phyloP scores from a whole-genome alignment of 2,888 invertebrate species.

The Drosophila sordidapex region DNA sequence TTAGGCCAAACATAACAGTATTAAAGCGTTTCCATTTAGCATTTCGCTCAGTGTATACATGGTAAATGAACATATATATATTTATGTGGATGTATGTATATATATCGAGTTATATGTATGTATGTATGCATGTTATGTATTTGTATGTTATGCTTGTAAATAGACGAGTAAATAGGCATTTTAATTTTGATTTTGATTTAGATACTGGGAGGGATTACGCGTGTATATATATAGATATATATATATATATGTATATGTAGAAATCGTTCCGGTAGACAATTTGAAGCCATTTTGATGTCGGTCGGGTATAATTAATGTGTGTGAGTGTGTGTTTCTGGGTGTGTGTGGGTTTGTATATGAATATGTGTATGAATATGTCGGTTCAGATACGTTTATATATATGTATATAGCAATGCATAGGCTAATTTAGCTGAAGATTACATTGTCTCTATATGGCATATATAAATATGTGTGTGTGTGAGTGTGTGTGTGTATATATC shows the following conservation, averaged over 20 bases:
- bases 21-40: slow-evolving; percentile 76
- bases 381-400: slow-evolving; percentile 66
- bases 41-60: slow-evolving; percentile 76
- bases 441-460: slow-evolving; percentile 9
- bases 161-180: slow-evolving; percentile 72
- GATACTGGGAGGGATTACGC: slow-evolving; percentile 49
- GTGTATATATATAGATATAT: slow-evolving; percentile 14
- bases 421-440: slow-evolving; percentile 28
- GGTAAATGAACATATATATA: slow-evolving; percentile 57
- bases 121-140: slow-evolving; percentile 11
- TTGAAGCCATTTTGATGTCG: slow-evolving; percentile 63
- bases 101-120: slow-evolving; percentile 20
- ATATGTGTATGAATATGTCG: slow-evolving; percentile 60
- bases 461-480: slow-evolving; percentile 5
- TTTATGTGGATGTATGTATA: slow-evolving; percentile 24
- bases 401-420: slow-evolving; percentile 38
- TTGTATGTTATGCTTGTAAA: slow-evolving; percentile 41
- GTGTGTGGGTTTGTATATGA: slow-evolving; percentile 24
- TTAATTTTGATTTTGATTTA: slow-evolving; percentile 56
- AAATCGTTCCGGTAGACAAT: slow-evolving; percentile 48
- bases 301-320: slow-evolving; percentile 43
- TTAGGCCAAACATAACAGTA: slow-evolving; percentile 77
- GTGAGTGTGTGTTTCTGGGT: slow-evolving; percentile 7
- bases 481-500: slow-evolving; percentile 14
- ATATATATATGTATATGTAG: slow-evolving; percentile 14